Evolutionary conservation across 2,113 vertebrate species (phyloP).

Genomic region (Fregata magnificens): DNA sequence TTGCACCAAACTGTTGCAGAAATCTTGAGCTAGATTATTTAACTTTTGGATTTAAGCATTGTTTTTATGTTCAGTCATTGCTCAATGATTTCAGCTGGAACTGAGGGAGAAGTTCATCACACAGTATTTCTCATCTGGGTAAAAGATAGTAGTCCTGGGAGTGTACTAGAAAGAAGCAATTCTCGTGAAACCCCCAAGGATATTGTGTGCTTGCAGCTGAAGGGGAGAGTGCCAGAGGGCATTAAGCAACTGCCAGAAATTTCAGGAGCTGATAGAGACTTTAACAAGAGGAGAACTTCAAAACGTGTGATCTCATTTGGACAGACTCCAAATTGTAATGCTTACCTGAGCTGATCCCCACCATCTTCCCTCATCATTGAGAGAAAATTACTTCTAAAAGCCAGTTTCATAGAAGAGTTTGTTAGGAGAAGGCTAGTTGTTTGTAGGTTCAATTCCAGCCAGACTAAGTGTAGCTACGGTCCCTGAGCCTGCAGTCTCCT

Average conservation of each 20-base stretch:
- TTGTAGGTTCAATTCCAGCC: neutral
- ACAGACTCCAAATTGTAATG: neutral
- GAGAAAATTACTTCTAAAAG: neutral
- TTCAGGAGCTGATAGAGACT: neutral
- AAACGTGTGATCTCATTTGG: conserved; percentile 9
- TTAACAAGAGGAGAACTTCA: neutral
- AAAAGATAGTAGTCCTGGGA: neutral
- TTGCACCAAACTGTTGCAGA: conserved; percentile 2
- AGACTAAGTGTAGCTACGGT: neutral
- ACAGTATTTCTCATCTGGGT: neutral
- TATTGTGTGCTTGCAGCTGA: neutral
- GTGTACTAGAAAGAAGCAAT: neutral
- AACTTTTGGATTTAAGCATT: neutral
- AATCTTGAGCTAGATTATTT: conserved; percentile 23
- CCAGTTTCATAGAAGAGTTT: neutral
- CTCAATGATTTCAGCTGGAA: neutral
- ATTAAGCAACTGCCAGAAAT: conserved; percentile 1
- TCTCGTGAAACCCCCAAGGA: neutral
- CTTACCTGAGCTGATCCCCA: conserved; percentile 9
- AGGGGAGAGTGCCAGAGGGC: neutral
- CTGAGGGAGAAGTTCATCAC: neutral
- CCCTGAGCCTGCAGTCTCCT: neutral
- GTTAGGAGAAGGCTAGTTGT: neutral
- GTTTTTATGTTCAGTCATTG: neutral
- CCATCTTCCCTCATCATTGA: neutral